Conservation (phyloP, 2,113 vertebrate genomes). For the Octodon degus region DNA sequence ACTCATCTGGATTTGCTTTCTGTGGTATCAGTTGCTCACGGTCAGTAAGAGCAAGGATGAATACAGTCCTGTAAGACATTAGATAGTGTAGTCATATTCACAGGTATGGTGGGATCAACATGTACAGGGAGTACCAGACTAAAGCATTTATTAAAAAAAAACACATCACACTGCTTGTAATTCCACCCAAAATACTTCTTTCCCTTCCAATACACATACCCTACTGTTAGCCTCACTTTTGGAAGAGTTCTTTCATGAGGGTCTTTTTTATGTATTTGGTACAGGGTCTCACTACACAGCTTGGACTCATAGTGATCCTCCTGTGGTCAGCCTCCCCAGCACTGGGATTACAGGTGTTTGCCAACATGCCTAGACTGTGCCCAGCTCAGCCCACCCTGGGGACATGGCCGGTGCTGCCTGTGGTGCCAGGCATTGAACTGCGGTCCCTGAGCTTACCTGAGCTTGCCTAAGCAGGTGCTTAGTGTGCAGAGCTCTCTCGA, state of each 20-base stretch:
- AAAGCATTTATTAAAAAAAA: background rate
- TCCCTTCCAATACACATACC: background rate
- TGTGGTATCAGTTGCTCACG: background rate
- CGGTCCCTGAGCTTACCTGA: too few species aligned
- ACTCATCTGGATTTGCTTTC: background rate
- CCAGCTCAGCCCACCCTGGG: too few species aligned
- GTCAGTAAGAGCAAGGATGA: background rate
- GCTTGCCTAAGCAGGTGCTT: too few species aligned
- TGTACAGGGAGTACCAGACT: background rate
- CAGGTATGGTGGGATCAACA: background rate
- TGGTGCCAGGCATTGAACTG: too few species aligned
- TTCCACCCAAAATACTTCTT: background rate
- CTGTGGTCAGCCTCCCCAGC: too few species aligned
- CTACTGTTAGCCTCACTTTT: background rate
- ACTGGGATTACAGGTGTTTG: too few species aligned
- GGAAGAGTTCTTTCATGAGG: background rate
- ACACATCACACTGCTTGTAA: background rate
- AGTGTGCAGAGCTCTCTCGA: too few species aligned
- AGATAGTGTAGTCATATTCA: background rate
- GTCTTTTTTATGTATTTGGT: background rate
- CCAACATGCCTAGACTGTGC: too few species aligned
- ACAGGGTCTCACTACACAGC: too few species aligned
- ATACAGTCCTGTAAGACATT: rapidly evolving
- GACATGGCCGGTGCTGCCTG: too few species aligned
- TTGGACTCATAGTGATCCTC: too few species aligned